Conservation (phyloP, 1,140 invertebrate species). For the Drosophila mojavensis region DNA sequence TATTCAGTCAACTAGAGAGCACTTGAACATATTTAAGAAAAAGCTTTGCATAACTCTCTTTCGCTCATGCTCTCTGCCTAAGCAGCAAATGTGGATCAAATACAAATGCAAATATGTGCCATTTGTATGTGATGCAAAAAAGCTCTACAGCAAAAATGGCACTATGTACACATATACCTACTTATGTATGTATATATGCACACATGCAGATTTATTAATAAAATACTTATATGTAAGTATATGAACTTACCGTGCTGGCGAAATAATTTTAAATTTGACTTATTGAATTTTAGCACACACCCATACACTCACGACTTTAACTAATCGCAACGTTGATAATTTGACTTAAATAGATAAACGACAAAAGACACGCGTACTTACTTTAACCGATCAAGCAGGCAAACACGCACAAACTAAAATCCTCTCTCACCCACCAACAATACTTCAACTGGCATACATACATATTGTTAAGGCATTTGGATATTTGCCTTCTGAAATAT, state of each 20-base stretch:
- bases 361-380: neutral
- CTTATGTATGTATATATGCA: neutral
- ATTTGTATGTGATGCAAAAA: neutral
- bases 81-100: neutral
- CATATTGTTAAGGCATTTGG: too few relatives aligned
- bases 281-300: neutral
- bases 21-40: too few relatives aligned
- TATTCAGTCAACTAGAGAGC: too few relatives aligned
- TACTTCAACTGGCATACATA: too few relatives aligned
- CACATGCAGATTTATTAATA: neutral
- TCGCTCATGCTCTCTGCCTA: neutral
- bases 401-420: conserved; percentile 2
- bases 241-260: too few relatives aligned
- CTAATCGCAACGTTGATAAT: neutral
- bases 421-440: too few relatives aligned
- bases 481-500: too few relatives aligned
- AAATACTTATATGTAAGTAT: too few relatives aligned
- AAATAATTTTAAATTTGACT: neutral
- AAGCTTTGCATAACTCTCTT: neutral
- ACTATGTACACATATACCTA: neutral
- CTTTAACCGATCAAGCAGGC: neutral
- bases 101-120: neutral
- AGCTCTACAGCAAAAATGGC: neutral
- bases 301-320: neutral
- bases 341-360: neutral